Conservation (phyloP, 1,140 invertebrate species). For the Nebria ingens region DNA sequence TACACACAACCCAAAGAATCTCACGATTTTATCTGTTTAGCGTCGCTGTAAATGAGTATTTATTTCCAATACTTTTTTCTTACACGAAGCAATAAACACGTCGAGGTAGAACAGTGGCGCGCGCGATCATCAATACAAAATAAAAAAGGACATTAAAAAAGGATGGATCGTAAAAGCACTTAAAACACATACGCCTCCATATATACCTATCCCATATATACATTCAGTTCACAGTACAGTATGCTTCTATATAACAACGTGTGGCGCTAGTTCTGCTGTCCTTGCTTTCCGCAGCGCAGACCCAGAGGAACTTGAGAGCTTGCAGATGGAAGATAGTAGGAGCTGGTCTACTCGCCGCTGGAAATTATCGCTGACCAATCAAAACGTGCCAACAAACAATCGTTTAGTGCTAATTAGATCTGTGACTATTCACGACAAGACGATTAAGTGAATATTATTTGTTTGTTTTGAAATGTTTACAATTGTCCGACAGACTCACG, state of each 20-base stretch:
- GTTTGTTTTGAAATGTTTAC: too few relatives aligned
- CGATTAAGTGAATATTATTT: background rate
- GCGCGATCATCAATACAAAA: background rate
- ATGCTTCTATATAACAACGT: background rate
- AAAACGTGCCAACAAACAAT: background rate
- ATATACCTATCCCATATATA: too few relatives aligned
- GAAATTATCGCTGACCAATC: background rate
- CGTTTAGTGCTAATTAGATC: constrained; percentile 8
- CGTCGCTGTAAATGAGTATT: background rate
- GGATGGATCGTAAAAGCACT: background rate
- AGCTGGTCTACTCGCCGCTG: background rate
- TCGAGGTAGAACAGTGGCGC: too few relatives aligned
- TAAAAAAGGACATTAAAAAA: too few relatives aligned
- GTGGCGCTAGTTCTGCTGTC: background rate
- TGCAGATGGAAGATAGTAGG: background rate
- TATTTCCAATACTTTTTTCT: background rate
- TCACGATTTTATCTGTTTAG: background rate
- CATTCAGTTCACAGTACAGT: too few relatives aligned
- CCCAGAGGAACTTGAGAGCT: background rate
- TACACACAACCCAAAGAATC: too few relatives aligned
- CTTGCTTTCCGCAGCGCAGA: too few relatives aligned
- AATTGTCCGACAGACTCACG: too few relatives aligned
- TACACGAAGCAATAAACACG: background rate
- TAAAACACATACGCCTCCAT: too few relatives aligned
- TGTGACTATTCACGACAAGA: background rate